Evolutionary conservation across 2,113 vertebrate genomes (phyloP).

Genomic region (Origma solitaria): DNA sequence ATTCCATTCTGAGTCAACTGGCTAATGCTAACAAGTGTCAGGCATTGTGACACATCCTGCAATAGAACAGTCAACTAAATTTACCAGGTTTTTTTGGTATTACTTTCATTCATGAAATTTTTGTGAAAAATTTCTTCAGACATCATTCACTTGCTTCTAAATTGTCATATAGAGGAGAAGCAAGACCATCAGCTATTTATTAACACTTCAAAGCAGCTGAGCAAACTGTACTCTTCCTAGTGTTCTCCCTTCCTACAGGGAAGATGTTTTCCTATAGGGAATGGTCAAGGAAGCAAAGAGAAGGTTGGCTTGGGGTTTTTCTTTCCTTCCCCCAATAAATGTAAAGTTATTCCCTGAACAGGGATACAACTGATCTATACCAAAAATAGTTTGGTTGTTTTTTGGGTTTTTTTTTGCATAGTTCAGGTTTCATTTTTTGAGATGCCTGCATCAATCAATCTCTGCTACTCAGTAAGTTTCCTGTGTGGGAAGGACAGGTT

Average conservation of each 20-base stretch:
- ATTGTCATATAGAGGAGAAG: neutral
- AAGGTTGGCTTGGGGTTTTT: neutral
- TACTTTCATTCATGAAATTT: constrained; percentile 21
- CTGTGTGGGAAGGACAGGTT: neutral
- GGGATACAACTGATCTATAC: neutral
- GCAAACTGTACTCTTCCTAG: neutral
- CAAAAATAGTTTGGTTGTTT: rapidly evolving
- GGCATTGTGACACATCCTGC: neutral
- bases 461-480: neutral
- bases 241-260: neutral
- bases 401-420: neutral
- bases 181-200: neutral
- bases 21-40: neutral
- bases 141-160: neutral
- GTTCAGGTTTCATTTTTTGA: neutral
- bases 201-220: neutral
- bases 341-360: neutral
- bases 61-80: neutral
- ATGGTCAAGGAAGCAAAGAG: neutral
- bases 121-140: neutral
- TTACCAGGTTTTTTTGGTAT: neutral
- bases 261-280: neutral
- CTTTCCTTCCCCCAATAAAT: neutral
- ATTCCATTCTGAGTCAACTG: constrained; percentile 11
- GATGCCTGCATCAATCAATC: neutral